Conservation (phyloP, 2,113 vertebrate species). For the Neomonachus schauinslandi region DNA sequence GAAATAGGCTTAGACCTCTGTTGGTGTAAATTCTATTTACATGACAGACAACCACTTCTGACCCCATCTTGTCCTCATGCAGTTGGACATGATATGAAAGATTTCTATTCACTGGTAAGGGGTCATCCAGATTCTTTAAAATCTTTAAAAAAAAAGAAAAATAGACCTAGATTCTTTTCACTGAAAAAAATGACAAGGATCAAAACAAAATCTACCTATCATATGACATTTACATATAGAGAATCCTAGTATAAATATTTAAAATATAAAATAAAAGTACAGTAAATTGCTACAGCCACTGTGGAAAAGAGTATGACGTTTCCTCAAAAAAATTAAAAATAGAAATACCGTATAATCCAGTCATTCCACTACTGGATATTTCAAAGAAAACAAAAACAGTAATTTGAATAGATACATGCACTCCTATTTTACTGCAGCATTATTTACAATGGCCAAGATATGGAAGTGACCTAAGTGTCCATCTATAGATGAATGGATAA, state of each 20-base stretch:
- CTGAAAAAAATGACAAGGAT: neutral
- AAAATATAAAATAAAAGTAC: neutral
- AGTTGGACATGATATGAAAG: conserved; percentile 48
- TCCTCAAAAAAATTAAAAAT: neutral
- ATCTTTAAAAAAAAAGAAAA: conserved; percentile 32
- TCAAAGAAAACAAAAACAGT: neutral
- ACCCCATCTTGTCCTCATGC: neutral
- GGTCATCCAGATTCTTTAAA: neutral
- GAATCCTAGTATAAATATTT: conserved; percentile 8
- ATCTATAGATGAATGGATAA: neutral
- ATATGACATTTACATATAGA: neutral
- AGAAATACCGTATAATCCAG: neutral
- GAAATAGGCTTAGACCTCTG: conserved; percentile 67
- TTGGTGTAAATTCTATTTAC: conserved; percentile 72
- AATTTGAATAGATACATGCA: neutral
- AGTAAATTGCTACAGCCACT: neutral
- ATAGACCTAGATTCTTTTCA: neutral
- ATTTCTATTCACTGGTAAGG: conserved; percentile 26
- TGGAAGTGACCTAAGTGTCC: neutral
- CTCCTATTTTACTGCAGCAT: neutral
- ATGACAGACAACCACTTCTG: conserved; percentile 13
- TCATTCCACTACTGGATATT: neutral
- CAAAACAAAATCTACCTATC: neutral
- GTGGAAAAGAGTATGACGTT: neutral
- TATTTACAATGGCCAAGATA: neutral